These are phyloP conservation scores for Dryocosmus kuriphilus DNA, from an alignment of 2,888 invertebrate species.

Conservation along the genomic window DNA sequence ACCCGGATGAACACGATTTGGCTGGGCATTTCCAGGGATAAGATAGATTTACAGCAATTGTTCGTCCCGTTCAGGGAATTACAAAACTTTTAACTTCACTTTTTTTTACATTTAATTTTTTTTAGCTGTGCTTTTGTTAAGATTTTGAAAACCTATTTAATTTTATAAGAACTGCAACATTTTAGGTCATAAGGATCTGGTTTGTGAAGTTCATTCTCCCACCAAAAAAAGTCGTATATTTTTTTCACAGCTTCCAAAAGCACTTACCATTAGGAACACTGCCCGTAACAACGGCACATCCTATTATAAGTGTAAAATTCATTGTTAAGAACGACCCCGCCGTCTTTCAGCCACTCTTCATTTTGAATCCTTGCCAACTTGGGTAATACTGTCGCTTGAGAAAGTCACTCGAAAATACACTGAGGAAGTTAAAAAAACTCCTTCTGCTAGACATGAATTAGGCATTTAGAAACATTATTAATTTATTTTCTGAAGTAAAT, in stretches of 20 bases:
- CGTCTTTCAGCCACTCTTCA: slow-evolving; percentile 44
- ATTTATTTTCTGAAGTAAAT: not conserved
- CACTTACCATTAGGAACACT: slow-evolving; percentile 70
- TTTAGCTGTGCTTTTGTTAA: not conserved
- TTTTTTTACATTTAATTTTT: not conserved
- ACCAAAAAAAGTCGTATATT: not conserved
- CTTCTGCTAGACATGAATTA: no score
- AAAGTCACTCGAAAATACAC: not conserved
- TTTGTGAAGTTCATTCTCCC: not conserved
- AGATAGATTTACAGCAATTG: slow-evolving; percentile 59
- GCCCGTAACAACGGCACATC: slow-evolving; percentile 71
- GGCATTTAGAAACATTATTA: no score
- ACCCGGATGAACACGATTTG: slow-evolving; percentile 54
- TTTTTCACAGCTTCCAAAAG: slow-evolving; percentile 45
- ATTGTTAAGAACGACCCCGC: slow-evolving; percentile 62
- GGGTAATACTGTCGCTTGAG: slow-evolving; percentile 49
- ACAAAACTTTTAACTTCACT: not conserved
- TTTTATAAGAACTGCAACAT: not conserved
- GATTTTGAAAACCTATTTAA: not conserved
- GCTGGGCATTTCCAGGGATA: slow-evolving; percentile 54
- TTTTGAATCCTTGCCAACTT: slow-evolving; percentile 69
- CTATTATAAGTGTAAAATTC: slow-evolving; percentile 75
- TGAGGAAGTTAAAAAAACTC: no score
- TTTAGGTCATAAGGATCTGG: not conserved
- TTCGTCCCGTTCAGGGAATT: slow-evolving; percentile 50